Base-by-base conservation (phyloP, 2,113 vertebrate species). In the Onychostruthus taczanowskii region DNA sequence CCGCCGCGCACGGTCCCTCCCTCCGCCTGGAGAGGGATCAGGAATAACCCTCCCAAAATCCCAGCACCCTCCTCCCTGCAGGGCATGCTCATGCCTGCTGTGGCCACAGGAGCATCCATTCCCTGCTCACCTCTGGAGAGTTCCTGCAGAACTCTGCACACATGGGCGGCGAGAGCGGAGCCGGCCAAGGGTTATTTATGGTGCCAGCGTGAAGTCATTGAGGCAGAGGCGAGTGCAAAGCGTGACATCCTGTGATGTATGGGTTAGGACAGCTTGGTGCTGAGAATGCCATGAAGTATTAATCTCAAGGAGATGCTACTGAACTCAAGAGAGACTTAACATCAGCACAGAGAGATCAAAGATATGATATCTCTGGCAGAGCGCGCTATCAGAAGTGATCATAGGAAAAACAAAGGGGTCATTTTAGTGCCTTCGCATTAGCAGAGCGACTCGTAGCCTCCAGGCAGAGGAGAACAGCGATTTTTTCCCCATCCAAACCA, bases 211-310 rank as follows among this genome's bases (percentile, higher is more conserved):
- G 69, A 62, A 95, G 93, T 87, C 93, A 94, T 27, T 8, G 93
- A 96, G 97, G 96, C 95, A 96, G 93, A 95, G 94, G 95, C 94
- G 94, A 95, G 96, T 31, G 95, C 66, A 24, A 59, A 55, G 62
- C 55, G 46, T 98, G 98, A 98, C 97, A 96, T 95, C 90, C 95
- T 35, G 94, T 99, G 98, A 99, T 98, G 97, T 98, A 98, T 98
- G 97, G 97, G 98, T 98, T 98, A 98, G 98, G 98, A 99, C 98
- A 99, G 98, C 89, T 93, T 96, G 97, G 98, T 98, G 98, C 98
- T 93, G 96, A 98, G 97, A 81, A 97, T 98, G 98, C 98, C 98
- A 98, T 31, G 95, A 94, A 97, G 98, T 95, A 99, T 99, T 98
- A 99, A 97, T 97, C 97, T 99, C 98, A 98, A 97, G 96, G 97